These are phyloP conservation scores for Lutraria lutraria DNA, from an alignment of 2,888 invertebrate genomes.

Conservation along the genomic window DNA sequence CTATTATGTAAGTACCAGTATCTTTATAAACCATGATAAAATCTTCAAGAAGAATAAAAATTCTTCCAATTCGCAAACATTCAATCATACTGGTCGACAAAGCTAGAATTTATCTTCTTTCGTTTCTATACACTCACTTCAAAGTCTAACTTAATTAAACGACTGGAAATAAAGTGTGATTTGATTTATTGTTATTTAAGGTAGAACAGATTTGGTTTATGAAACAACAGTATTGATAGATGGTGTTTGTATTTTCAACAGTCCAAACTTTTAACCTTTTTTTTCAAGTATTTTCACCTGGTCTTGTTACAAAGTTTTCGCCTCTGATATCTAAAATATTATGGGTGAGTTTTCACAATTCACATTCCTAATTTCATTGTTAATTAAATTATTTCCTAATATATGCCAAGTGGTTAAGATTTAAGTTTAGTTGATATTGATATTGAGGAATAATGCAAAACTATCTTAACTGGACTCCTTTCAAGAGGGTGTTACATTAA, in stretches of 20 bases:
- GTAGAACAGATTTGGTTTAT: neutral
- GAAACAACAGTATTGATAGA: neutral
- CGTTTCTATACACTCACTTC: neutral
- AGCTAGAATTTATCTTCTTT: neutral
- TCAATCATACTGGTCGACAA: neutral
- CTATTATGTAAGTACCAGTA: too few species aligned
- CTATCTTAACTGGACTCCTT: too few species aligned
- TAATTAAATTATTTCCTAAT: neutral
- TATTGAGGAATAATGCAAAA: neutral
- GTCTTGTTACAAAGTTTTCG: neutral
- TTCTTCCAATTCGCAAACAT: neutral
- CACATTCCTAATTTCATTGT: neutral
- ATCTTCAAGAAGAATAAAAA: too few species aligned
- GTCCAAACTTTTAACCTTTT: neutral
- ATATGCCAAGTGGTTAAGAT: neutral
- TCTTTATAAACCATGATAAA: too few species aligned
- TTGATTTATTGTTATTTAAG: neutral
- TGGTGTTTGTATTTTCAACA: neutral
- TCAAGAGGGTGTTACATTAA: too few species aligned
- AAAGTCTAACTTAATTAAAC: neutral
- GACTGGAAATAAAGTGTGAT: neutral
- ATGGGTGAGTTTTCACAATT: neutral
- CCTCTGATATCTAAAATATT: neutral
- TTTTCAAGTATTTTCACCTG: neutral
- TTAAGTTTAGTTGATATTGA: neutral